These are phyloP conservation scores for Clarias fuscus DNA, from an alignment of 2,797 vertebrate genomes.

Conservation along the genomic window DNA sequence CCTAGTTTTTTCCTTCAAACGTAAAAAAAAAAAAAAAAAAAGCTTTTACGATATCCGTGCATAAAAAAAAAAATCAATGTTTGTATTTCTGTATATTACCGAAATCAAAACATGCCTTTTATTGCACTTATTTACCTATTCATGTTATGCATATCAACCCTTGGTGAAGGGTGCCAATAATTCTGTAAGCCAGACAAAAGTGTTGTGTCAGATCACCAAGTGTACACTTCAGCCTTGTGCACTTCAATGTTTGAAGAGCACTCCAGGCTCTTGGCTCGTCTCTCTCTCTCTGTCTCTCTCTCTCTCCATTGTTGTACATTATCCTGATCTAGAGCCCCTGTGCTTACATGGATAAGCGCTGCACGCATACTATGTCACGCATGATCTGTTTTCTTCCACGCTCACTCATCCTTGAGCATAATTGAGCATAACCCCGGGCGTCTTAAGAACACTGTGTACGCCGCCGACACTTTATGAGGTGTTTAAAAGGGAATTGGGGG, in stretches of 20 bases:
- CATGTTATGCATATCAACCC: neutral
- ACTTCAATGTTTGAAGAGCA: neutral
- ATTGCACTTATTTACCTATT: neutral
- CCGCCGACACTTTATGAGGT: slow-evolving; percentile 20
- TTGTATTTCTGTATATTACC: neutral
- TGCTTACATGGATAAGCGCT: neutral
- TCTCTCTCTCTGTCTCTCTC: neutral
- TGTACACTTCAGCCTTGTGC: neutral
- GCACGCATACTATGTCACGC: neutral
- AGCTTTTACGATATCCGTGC: too few relatives aligned
- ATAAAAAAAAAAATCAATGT: neutral
- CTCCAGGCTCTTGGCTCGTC: neutral
- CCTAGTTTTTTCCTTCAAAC: too few relatives aligned
- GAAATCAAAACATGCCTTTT: neutral
- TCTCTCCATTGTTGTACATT: neutral
- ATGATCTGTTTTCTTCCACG: slow-evolving; percentile 28
- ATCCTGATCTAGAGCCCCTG: neutral
- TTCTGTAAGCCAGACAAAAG: neutral
- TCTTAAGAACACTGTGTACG: slow-evolving; percentile 17
- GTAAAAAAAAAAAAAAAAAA: too few relatives aligned
- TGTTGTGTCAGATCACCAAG: neutral
- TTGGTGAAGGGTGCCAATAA: neutral
- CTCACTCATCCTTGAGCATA: neutral
- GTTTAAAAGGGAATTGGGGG: slow-evolving; percentile 16
- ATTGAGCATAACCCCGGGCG: neutral